Conservation (phyloP, 2,888 invertebrate species). For the Phytoseiulus persimilis region DNA sequence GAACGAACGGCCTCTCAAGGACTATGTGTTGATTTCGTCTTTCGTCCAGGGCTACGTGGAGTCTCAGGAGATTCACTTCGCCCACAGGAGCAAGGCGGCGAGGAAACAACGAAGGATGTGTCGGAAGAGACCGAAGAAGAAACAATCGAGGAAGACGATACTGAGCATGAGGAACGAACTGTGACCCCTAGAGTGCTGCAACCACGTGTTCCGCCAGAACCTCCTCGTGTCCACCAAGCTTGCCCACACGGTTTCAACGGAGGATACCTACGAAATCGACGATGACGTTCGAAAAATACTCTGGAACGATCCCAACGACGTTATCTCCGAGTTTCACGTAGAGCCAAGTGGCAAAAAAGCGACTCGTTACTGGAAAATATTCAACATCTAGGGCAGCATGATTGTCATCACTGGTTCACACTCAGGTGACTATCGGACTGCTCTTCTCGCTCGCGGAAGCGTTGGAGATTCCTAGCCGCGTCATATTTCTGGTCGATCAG, state of each 20-base stretch:
- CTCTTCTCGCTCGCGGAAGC: background rate
- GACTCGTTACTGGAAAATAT: slow-evolving; percentile 31
- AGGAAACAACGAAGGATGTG: slow-evolving; percentile 7
- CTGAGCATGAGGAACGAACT: background rate
- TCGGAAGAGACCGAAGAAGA: slow-evolving; percentile 31
- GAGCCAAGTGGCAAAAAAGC: slow-evolving; percentile 16
- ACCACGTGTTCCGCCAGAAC: slow-evolving; percentile 22
- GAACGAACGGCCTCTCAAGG: background rate
- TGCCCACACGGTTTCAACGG: slow-evolving; percentile 6
- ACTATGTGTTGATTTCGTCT: slow-evolving; percentile 21
- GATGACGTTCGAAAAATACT: slow-evolving; percentile 28
- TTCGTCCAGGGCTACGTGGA: slow-evolving; percentile 15
- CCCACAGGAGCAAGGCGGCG: slow-evolving; percentile 19
- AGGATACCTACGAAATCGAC: slow-evolving; percentile 28
- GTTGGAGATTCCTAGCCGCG: background rate
- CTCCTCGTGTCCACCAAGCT: slow-evolving; percentile 21
- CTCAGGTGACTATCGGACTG: background rate
- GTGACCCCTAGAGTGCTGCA: background rate
- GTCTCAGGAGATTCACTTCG: slow-evolving; percentile 20
- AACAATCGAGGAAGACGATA: slow-evolving; percentile 21
- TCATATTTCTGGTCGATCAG: background rate
- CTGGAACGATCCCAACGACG: slow-evolving; percentile 30
- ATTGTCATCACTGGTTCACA: too few species aligned
- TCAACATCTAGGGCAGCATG: slow-evolving; percentile 8
- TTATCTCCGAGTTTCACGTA: slow-evolving; percentile 23